Base-by-base conservation (phyloP, 1,140 invertebrate species). In the Cydia fagiglandana region DNA sequence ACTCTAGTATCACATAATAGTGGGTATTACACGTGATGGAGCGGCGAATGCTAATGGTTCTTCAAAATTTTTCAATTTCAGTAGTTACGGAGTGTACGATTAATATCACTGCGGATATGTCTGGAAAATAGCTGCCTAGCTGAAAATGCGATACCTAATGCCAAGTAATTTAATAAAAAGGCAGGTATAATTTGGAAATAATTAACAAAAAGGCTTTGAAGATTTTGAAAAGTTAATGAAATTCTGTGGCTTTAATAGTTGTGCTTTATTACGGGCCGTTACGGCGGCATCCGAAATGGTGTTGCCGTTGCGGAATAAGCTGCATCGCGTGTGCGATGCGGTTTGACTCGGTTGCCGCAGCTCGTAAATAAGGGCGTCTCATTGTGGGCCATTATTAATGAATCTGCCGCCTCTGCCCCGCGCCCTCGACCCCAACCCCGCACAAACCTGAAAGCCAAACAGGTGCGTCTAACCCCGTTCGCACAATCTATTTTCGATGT, bases 401-500 rank as follows among this genome's bases (percentile, higher is more conserved):
- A 93, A 91, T 90, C 84, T 84, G 85, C 85, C 82, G 78, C 77
- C 82, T 82, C 76, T 74, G 38, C 77, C 77, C 84, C 84, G 82
- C 78, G 74, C 78, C 70, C 73, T 81, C 82, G 82, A 76, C 84
- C 75, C 81, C 75, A 50, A 82, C 84, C 79, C 83, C 85, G 79
- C 85, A 81, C 80, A 78, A 83, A 82, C 83, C 83, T 82, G 82
- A 85, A 91, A 91, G 89, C 88, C 86, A 91, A 91, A 92, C 91
- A 93, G 91, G 91, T 93, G 91, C 88, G 91, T 88, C 86, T 93
- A 93, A 91, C 91, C 91, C 89, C 89, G 86, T 93, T 93, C 88
- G 91, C 89, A 91, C 84, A 91, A 91, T 92, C 91, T 93, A 93
- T 93, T 93, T 91, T 91, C 86, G 90, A 91, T 92, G 87, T 91